Evolutionary conservation across 1,140 invertebrate genomes (phyloP), one percentile per base, ranked within the genome.

Genomic region (Melipona quadrifasciata): DNA sequence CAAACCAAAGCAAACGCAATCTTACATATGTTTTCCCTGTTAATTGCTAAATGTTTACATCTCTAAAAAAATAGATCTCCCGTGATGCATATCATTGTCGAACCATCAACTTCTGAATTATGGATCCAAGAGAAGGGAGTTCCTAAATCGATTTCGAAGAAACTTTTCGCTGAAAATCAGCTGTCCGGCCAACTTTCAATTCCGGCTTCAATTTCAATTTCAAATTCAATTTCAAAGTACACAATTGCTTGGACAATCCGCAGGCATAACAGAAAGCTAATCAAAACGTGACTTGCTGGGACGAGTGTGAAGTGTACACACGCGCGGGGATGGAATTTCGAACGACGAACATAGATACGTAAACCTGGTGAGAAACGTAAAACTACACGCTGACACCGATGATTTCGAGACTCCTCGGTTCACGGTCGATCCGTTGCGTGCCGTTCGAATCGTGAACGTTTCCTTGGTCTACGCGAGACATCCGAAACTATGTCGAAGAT

Each of bases 331-430:
- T 27, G 4, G 34, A 16, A 78, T 78, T 55, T 71, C 74, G 27
- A 67, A n/a, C 64, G 65, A 34, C 47, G 51, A 82, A 70, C 51
- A 21, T 17, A 51, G 64, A 68, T 57, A 76, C 24, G 16, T 6
- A 71, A 71, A 55, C 81, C 31, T 24, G 12, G 4, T 2, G 6
- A 24, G 39, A 53, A 78, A 61, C 47, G 67, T 84, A 47, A 39
- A 84, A 84, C 80, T 84, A 65, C 58, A 53, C 34, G 82, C 65
- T 70, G 34, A 71, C 65, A 61, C 57, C 34, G 34, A 70, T 73
- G 57, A 55, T 79, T 53, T 31, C 17, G 24, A n/a, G 34, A 53
- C 6, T 57, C 0, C 11, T 53, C 70, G 24, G 2, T 14, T 73
- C 55, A 39, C n/a, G 31, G 19, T 2, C n/a, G 19, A 55, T 24